Evolutionary conservation across 2,797 vertebrate genomes (phyloP).

Genomic region (Rhyacichthys aspro): DNA sequence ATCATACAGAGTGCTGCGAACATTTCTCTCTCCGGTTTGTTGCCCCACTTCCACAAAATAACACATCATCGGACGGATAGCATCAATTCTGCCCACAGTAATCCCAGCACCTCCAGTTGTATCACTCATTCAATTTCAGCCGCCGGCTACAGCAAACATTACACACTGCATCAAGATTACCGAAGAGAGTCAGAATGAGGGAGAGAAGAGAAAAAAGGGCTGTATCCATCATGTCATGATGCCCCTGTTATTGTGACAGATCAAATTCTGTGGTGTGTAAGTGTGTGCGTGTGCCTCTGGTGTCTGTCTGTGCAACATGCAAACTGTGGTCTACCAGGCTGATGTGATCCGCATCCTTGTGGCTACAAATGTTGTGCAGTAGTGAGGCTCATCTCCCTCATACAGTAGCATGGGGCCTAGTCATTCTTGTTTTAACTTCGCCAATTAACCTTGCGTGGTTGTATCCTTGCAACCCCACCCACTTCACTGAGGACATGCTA

Average conservation of each 20-base stretch:
- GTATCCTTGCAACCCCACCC: slow-evolving; percentile 39
- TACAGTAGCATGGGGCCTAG: slow-evolving; percentile 45
- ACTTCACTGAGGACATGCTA: slow-evolving; percentile 34
- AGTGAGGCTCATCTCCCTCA: slow-evolving; percentile 69
- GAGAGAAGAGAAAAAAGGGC: slow-evolving; percentile 47
- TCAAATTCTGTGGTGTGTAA: slow-evolving; percentile 57
- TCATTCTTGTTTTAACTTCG: slow-evolving; percentile 71
- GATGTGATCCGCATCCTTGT: slow-evolving; percentile 42
- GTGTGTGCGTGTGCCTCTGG: slow-evolving; percentile 15
- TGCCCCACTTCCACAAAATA: slow-evolving; percentile 79
- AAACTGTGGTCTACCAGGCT: slow-evolving; percentile 43
- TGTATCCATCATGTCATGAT: slow-evolving; percentile 77
- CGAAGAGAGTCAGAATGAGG: slow-evolving; percentile 58
- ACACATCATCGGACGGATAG: slow-evolving; percentile 81
- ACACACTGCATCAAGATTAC: slow-evolving; percentile 78
- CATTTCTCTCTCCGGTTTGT: slow-evolving; percentile 76
- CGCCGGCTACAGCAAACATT: slow-evolving; percentile 77
- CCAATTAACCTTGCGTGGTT: slow-evolving; percentile 76
- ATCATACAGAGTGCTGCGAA: slow-evolving; percentile 67
- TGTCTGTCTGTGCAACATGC: slow-evolving; percentile 35
- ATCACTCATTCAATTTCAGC: slow-evolving; percentile 82
- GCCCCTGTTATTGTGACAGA: slow-evolving; percentile 76
- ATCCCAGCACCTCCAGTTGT: slow-evolving; percentile 77
- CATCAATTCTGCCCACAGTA: slow-evolving; percentile 78
- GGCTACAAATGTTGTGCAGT: slow-evolving; percentile 59